phyloP scores from a whole-genome alignment of 2,888 invertebrate species.

The Meiosimyza decipiens region DNA sequence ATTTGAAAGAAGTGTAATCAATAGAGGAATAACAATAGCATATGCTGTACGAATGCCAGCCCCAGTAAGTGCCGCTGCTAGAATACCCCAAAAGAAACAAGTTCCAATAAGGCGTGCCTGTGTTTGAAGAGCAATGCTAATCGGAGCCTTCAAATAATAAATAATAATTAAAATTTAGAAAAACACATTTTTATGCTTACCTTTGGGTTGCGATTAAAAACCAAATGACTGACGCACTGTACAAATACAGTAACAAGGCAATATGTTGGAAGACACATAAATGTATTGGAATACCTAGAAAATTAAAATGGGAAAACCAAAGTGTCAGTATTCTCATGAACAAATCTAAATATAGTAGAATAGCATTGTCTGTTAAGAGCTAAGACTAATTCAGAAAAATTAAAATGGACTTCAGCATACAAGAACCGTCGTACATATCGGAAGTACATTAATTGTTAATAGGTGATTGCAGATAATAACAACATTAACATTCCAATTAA shows the following conservation, averaged over 20 bases:
- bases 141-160: conserved; percentile 48
- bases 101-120: conserved; percentile 58
- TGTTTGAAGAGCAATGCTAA: conserved; percentile 56
- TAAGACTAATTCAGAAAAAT: too few species aligned
- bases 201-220: conserved; percentile 51
- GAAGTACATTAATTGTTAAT: too few species aligned
- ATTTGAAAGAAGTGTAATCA: conserved; percentile 52
- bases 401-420: too few species aligned
- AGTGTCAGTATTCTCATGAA: too few species aligned
- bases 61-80: conserved; percentile 54
- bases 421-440: too few species aligned
- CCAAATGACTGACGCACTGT: conserved; percentile 51
- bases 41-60: conserved; percentile 56
- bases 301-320: conserved; percentile 9
- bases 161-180: background rate
- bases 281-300: conserved; percentile 52
- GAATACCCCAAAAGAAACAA: conserved; percentile 54
- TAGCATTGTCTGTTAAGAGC: too few species aligned
- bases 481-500: too few species aligned
- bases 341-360: background rate
- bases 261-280: conserved; percentile 53
- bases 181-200: conserved; percentile 36
- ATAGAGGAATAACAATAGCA: conserved; percentile 51
- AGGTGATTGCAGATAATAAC: too few species aligned
- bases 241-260: conserved; percentile 52